Evolutionary conservation across 2,113 vertebrate genomes (phyloP), one percentile per base, ranked within the genome.

Genomic region (Sinosuthora webbiana): DNA sequence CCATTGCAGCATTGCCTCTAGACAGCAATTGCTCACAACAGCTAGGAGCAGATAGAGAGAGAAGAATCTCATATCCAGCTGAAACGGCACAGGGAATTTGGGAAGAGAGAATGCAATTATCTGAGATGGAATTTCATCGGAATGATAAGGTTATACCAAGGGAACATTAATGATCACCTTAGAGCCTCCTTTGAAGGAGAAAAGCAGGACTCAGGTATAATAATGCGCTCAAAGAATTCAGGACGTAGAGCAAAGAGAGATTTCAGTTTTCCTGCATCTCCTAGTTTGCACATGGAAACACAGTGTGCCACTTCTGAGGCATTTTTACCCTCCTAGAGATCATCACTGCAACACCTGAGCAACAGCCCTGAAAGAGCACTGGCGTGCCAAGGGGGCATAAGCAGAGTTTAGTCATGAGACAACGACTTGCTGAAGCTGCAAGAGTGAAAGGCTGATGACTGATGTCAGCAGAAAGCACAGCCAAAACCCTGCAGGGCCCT

Each of bases 21-120:
- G 87, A 75, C 39, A 95, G 39, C 56, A 87, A 89, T 68, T 86
- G 64, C 69, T 95, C 84, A 82, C 74, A 30, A 64, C 53, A 69
- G 25, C 50, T 57, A 41, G 59, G 56, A 92, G 15, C 6, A 81
- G 83, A 65, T 23, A 86, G 64, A 16, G 42, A 57, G 63, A n/a
- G 80, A 87, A 87, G 50, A 65, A 88, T 83, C 89, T 96, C 79
- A 86, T 83, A 87, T 84, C 56, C 69, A 65, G 16, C n/a, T 87
- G 86, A 91, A 96, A 83, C 30, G 73, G 68, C 45, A 83, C 35
- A 62, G 80, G 50, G 77, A 78, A 67, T 81, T 84, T 55, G 30
- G 47, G 47, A 81, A 81, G 52, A 33, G 47, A 84, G 47, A 84
- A 78, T 0, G 3, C 65, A 93, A 81, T 95, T 91, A 78, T 23